Base-by-base conservation (phyloP, 2,888 invertebrate species). In the Aphidius colemani region DNA sequence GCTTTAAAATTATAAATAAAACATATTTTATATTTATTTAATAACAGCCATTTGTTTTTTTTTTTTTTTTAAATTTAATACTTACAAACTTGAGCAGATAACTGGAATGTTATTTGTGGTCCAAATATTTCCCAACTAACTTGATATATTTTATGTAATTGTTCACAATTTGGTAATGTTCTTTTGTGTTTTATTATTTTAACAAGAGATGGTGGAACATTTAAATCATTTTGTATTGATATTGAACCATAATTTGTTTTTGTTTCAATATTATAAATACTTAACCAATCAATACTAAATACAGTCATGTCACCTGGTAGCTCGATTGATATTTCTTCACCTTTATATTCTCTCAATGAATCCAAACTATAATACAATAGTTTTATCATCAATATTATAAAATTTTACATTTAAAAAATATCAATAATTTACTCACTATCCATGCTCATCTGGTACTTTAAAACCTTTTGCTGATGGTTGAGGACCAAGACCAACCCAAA, bases 111-210 rank as follows among this genome's bases (percentile, higher is more conserved):
- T 69, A 96, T 88, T 79, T 91, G 91, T 30, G 91, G 92, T 0
- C 95, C 95, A 82, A 95, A 95, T 40, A 95, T 90, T 80, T 95
- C 95, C 95, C 95, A 96, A 8, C 92, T 89, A 2, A 94, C 87
- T 84, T 94, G 93, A 69, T 90, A 85, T 78, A 92, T 88, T 79
- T 90, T 90, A 82, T 96, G 95, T 61, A 96, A 85, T 82, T 95
- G 95, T 56, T 89, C 83, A 78, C 96, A 96, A 81, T 93, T 91
- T 55, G 95, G 94, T 66, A 95, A 80, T 56, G 88, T 83, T 66
- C 89, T 86, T 74, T 89, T 87, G 69, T 87, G 86, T 63, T 78
- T 77, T 46, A 76, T 70, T 73, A 89, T 85, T 83, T 90, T 88
- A 7, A 90, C 85, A 67, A 90, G 82, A n/a, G 93, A 91, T 51